Evolutionary conservation across 2,888 invertebrate species (phyloP), one percentile per base, ranked within the genome.

Genomic region (Timema podura): DNA sequence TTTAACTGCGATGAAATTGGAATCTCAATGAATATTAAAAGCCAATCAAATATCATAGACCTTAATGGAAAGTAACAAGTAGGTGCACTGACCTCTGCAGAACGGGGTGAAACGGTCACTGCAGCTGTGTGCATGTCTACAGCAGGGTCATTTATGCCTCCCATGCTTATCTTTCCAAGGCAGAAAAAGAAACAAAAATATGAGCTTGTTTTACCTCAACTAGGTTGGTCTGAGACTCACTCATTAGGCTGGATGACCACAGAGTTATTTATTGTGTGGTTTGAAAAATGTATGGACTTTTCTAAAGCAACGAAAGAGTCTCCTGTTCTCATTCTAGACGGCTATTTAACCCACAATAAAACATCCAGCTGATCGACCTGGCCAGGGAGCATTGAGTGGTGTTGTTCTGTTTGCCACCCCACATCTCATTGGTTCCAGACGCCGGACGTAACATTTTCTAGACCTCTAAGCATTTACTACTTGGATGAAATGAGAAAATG

Each of bases 141-240:
- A 7, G 54, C 54, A 54, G 54, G 7, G n/a, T 54, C 54, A 54
- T 54, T 54, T n/a, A 69, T 69, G 65, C 69, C 65, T 7, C 69
- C 69, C 13, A 66, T 69, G 69, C 45, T 69, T 3, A 49, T 69
- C 11, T 69, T 66, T 59, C 59, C 59, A 9, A 16, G 59, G 9
- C 59, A 59, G 59, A n/a, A n/a, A n/a, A n/a, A n/a, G n/a, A n/a
- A n/a, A n/a, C n/a, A n/a, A n/a, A n/a, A n/a, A n/a, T n/a, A n/a
- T n/a, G n/a, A n/a, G n/a, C n/a, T n/a, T n/a, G n/a, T n/a, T n/a
- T n/a, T n/a, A n/a, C n/a, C n/a, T n/a, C n/a, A n/a, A n/a, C n/a
- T n/a, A n/a, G n/a, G n/a, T n/a, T n/a, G n/a, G n/a, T n/a, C n/a
- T n/a, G n/a, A n/a, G n/a, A n/a, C n/a, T n/a, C n/a, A n/a, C n/a